These are phyloP conservation scores for Melipona beecheii DNA, from an alignment of 2,888 invertebrate genomes.

Conservation along the genomic window DNA sequence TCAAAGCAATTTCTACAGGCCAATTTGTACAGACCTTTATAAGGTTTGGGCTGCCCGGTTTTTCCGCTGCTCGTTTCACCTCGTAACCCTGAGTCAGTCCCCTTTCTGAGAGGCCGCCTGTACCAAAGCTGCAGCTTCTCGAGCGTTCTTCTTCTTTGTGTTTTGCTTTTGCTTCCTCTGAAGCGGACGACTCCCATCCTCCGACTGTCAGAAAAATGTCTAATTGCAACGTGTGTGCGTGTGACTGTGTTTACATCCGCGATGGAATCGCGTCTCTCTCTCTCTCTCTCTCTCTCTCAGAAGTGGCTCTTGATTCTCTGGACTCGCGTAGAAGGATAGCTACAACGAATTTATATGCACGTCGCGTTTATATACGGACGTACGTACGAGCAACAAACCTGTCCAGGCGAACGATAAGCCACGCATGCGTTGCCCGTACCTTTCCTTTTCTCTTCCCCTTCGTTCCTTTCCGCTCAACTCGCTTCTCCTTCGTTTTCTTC, in stretches of 20 bases:
- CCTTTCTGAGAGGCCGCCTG: constrained; percentile 38
- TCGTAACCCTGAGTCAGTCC: constrained; percentile 73
- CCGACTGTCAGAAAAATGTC: constrained; percentile 65
- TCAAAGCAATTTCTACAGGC: constrained; percentile 42
- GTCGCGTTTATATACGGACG: constrained; percentile 56
- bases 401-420: constrained; percentile 67
- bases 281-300: neutral
- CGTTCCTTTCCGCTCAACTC: neutral
- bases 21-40: constrained; percentile 18
- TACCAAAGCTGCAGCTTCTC: constrained; percentile 64
- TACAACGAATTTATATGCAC: constrained; percentile 63
- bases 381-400: constrained; percentile 52
- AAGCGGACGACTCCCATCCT: constrained; percentile 20
- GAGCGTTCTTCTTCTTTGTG: constrained; percentile 47
- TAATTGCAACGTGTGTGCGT: constrained; percentile 68
- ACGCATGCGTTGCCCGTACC: constrained; percentile 24
- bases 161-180: constrained; percentile 8
- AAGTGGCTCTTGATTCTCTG: neutral
- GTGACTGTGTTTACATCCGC: constrained; percentile 39
- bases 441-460: neutral
- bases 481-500: constrained; percentile 14
- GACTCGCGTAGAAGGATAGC: constrained; percentile 23
- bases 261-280: constrained; percentile 34
- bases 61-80: constrained; percentile 44
- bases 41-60: constrained; percentile 52